Evolutionary conservation across 2,888 invertebrate genomes (phyloP).

Genomic region (Nomada hirtipes): DNA sequence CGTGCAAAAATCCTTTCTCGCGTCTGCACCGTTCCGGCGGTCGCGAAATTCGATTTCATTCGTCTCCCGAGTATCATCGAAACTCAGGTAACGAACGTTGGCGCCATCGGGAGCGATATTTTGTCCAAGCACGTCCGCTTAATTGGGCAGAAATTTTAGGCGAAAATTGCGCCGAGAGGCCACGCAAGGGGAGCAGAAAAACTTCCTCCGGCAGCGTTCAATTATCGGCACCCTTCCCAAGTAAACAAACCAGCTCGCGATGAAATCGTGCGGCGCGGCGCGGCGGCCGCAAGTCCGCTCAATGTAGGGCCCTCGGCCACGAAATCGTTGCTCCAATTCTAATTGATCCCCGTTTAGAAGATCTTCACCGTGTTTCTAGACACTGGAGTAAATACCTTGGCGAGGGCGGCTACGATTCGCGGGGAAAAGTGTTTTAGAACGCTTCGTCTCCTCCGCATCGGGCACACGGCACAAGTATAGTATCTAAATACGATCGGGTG

Average conservation of each 20-base stretch:
- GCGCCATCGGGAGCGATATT: too few species aligned
- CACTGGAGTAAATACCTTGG: not conserved
- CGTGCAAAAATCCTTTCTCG: too few species aligned
- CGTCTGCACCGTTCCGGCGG: not conserved
- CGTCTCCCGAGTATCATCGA: not conserved
- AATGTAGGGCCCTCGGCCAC: conserved; percentile 59
- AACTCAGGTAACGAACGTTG: not conserved
- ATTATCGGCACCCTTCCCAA: conserved; percentile 49
- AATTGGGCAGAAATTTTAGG: too few species aligned
- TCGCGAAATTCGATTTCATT: not conserved
- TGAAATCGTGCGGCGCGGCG: not conserved
- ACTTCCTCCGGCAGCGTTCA: too few species aligned
- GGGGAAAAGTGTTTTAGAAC: too few species aligned
- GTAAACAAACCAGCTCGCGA: conserved; percentile 33
- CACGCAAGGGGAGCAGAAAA: not conserved
- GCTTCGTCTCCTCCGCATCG: too few species aligned
- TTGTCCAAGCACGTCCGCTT: too few species aligned
- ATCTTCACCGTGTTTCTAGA: conserved; percentile 74
- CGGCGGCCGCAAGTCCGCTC: not conserved
- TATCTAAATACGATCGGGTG: too few species aligned
- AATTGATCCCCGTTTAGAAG: conserved; percentile 80
- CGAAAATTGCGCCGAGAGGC: not conserved
- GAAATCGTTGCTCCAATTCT: conserved; percentile 79
- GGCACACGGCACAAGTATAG: too few species aligned
- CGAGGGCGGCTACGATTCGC: too few species aligned